Evolutionary conservation across 2,797 vertebrate species (phyloP), one percentile per base, ranked within the genome.

Genomic region (Falco cherrug): DNA sequence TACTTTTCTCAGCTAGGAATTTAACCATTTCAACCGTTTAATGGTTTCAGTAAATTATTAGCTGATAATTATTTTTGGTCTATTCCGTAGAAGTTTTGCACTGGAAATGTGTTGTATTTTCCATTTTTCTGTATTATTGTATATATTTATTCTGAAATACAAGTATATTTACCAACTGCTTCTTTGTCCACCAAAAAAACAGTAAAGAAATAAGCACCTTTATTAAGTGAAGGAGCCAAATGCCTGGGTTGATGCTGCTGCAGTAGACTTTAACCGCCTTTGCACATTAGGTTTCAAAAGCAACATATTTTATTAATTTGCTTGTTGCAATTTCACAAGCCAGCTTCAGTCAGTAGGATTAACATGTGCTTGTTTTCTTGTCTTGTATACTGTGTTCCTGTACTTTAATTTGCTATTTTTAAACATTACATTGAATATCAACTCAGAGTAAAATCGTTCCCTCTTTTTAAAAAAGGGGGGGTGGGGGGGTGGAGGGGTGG

Each of bases 1-100:
- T 92, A 65, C 94, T 90, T 81, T 92, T 82, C 67, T 93, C 63
- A 84, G 33, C 28, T 91, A 83, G 69, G 77, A 93, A 59, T 78
- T 74, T 74, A 96, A 79, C 87, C 19, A 16, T 94, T 86, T 92
- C 37, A 93, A 29, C 26, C 6, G 20, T 88, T 71, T 56, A 95
- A 51, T 87, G 17, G 24, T 83, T 87, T 90, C 68, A 67, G 19
- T 85, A 92, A 91, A 71, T 79, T 85, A 77, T 33, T 88, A 56
- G 13, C 35, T 90, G 60, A 31, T 78, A 92, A 37, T 37, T 37
- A 5, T 37, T 37, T 88, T 90, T 84, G 84, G 14, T 91, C 45
- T 93, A 35, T 87, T 75, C 64, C 68, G 79, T 84, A 31, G 59
- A 76, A 67, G 33, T 47, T 82, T 65, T 81, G 10, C 41, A 48